Evolutionary conservation across 2,888 invertebrate genomes (phyloP).

Genomic region (Flexamia atlantica): DNA sequence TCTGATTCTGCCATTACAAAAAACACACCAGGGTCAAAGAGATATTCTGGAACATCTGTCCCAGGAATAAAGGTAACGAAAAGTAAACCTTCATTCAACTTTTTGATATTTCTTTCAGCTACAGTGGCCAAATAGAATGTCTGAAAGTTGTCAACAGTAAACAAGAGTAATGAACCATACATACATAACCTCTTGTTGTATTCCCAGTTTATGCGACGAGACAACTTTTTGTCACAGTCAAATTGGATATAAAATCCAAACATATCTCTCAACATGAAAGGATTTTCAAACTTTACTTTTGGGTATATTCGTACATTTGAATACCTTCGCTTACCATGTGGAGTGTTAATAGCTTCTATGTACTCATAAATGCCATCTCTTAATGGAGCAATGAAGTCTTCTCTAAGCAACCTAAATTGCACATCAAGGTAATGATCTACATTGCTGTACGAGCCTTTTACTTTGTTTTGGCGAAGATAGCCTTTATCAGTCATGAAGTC

Average conservation of each 20-base stretch:
- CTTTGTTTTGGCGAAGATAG: conserved; percentile 79
- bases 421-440: conserved; percentile 86
- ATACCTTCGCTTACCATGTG: conserved; percentile 69
- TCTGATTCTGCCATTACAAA: conserved; percentile 86
- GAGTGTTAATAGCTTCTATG: conserved; percentile 19
- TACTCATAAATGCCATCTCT: conserved; percentile 77
- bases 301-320: conserved; percentile 77
- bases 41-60: conserved; percentile 3
- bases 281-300: conserved; percentile 72
- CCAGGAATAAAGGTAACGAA: conserved; percentile 15
- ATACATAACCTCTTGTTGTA: conserved; percentile 81
- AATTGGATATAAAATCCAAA: conserved; percentile 39
- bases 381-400: conserved; percentile 88
- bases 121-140: conserved; percentile 85
- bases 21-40: conserved; percentile 68
- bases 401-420: conserved; percentile 86
- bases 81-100: conserved; percentile 5
- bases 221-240: conserved; percentile 41
- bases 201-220: conserved; percentile 74
- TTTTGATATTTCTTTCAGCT: conserved; percentile 74
- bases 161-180: conserved; percentile 85
- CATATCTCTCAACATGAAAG: conserved; percentile 11
- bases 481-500: conserved; percentile 74
- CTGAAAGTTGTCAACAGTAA: conserved; percentile 84
- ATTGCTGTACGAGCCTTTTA: conserved; percentile 80